A percentile compares a stretch with the other conserved stretches of the same genome.
These are phyloP conservation scores for Ceriagrion tenellum DNA, from an alignment of 2,888 invertebrate species.

Conservation along the genomic window DNA sequence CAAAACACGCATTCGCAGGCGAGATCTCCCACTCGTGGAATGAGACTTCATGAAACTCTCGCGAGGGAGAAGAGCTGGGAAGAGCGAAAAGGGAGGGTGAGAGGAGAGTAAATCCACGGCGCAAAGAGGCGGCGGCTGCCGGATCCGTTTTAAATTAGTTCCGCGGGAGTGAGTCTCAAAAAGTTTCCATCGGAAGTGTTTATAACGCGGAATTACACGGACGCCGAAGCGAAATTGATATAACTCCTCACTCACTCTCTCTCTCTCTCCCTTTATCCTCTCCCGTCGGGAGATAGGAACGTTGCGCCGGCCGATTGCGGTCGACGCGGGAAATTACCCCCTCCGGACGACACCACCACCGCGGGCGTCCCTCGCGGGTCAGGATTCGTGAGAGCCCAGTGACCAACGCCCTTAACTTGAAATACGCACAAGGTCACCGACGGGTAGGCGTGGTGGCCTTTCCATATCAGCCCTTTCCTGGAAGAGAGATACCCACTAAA, in stretches of 20 bases:
- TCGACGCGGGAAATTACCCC: background rate
- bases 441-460: background rate
- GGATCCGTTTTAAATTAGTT: slow-evolving; percentile 36
- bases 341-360: background rate
- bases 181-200: slow-evolving; percentile 39
- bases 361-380: background rate
- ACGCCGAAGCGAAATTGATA: slow-evolving; percentile 4
- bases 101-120: background rate
- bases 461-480: too few relatives aligned
- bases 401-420: background rate
- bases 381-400: background rate
- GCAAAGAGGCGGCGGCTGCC: background rate
- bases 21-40: background rate
- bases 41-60: slow-evolving; percentile 3
- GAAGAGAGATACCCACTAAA: too few relatives aligned
- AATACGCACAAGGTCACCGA: background rate
- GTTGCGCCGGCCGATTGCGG: background rate
- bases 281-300: background rate
- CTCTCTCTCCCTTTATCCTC: background rate
- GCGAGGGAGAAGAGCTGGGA: background rate
- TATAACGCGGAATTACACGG: background rate
- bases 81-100: too few relatives aligned
- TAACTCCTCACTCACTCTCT: background rate
- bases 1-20: background rate
- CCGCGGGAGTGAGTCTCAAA: slow-evolving; percentile 24